Percentiles rank a stretch among this genome's conserved stretches.
Conservation (phyloP, 2,113 vertebrate genomes). For the Seriola dumerili region DNA sequence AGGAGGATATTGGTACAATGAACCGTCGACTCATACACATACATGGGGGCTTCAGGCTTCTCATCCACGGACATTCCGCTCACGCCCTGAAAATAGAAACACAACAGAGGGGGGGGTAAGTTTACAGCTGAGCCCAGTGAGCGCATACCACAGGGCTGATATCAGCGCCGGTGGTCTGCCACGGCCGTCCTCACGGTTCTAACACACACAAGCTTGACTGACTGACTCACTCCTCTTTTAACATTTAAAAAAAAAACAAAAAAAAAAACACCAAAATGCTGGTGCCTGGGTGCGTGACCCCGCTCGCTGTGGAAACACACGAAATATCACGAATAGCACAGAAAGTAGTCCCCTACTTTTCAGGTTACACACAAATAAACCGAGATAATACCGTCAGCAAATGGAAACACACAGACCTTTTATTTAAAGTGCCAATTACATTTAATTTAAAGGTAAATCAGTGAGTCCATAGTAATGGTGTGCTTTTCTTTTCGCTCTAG, state of each 20-base stretch:
- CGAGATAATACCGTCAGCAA: background rate
- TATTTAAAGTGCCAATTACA: background rate
- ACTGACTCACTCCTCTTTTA: constrained; percentile 18
- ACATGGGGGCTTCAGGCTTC: constrained; percentile 99
- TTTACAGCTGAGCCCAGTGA: constrained; percentile 49
- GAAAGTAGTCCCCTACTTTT: background rate
- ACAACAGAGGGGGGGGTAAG: constrained; percentile 74
- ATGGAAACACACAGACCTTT: background rate
- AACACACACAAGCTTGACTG: constrained; percentile 50
- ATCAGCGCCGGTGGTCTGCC: constrained; percentile 57
- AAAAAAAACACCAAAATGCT: background rate
- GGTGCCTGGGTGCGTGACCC: background rate
- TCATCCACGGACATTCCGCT: constrained; percentile 99
- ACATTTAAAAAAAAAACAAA: constrained; percentile 9
- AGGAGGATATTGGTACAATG: constrained; percentile 99
- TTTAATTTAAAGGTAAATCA: background rate
- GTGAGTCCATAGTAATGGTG: background rate
- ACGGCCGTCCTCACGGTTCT: constrained; percentile 60
- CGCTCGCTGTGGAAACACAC: background rate
- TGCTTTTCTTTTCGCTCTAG: background rate
- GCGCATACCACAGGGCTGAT: constrained; percentile 70
- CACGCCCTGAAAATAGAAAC: constrained; percentile 91
- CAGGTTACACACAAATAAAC: background rate
- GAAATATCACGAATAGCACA: background rate
- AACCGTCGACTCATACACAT: constrained; percentile 99